Percentiles rank a stretch among this genome's conserved stretches.
Evolutionary conservation across 2,113 vertebrate species (phyloP).

Genomic region (Limanda limanda): DNA sequence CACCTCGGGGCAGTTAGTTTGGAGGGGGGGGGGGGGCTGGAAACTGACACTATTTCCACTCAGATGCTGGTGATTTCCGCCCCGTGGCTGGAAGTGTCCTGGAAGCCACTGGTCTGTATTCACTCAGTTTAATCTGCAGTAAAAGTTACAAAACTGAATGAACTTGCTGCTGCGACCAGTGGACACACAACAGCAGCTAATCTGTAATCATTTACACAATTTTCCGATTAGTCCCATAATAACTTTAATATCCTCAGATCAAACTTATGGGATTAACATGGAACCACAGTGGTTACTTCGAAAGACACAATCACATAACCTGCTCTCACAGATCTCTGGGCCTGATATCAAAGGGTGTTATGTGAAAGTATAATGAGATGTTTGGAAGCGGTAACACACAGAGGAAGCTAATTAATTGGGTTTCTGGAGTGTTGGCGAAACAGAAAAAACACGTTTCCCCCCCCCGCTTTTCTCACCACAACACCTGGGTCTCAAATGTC

Average conservation of each 20-base stretch:
- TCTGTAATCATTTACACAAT: slow-evolving; percentile 15
- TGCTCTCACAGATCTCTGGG: slow-evolving; percentile 38
- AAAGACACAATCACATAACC: slow-evolving; percentile 50
- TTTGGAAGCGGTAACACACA: slow-evolving; percentile 40
- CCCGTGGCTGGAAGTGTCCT: slow-evolving; percentile 45
- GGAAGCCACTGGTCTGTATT: slow-evolving; percentile 49
- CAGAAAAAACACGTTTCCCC: slow-evolving; percentile 29
- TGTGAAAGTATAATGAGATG: slow-evolving; percentile 33
- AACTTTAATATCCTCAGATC: slow-evolving; percentile 55
- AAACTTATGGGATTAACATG: slow-evolving; percentile 57
- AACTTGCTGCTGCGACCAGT: slow-evolving; percentile 19
- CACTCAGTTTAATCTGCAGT: slow-evolving; percentile 37
- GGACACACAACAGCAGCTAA: slow-evolving; percentile 25
- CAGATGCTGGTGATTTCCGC: slow-evolving; percentile 49
- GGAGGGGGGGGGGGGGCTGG: slow-evolving; percentile 36
- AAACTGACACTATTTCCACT: slow-evolving; percentile 50
- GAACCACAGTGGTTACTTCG: slow-evolving; percentile 53
- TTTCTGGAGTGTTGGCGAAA: slow-evolving; percentile 14
- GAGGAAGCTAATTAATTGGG: slow-evolving; percentile 52
- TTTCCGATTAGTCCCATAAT: slow-evolving; percentile 32
- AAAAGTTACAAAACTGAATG: slow-evolving; percentile 42
- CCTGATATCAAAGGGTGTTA: slow-evolving; percentile 48
- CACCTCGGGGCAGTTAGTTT: slow-evolving; percentile 31
- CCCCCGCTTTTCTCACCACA: slow-evolving; percentile 19
- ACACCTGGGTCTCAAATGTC: slow-evolving; percentile 66